Evolutionary conservation across 2,113 vertebrate species (phyloP), one percentile per base, ranked within the genome.

Genomic region (Trematocara variabile): DNA sequence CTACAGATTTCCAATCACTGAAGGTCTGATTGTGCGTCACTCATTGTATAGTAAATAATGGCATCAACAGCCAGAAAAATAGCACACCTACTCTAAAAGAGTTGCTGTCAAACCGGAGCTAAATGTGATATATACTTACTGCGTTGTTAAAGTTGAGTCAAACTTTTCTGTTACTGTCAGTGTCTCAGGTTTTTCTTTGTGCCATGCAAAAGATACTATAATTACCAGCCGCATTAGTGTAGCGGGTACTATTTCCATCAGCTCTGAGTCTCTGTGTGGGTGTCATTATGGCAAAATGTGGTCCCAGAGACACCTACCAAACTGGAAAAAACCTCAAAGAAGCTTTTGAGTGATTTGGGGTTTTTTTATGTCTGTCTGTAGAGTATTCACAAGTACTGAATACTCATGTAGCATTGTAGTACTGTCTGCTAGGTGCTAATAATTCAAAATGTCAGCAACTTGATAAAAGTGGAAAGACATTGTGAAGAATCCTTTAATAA

Each of bases 1-100:
- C 81, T 70, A 94, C 68, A 90, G 90, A 95, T 95, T 95, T 95
- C 90, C 95, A 86, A 94, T 95, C 88, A 79, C 86, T 84, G 52
- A 81, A 50, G 75, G 73, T 82, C 65, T 90, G 82, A 92, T 79
- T 91, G 88, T 84, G 39, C 30, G 2, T 81, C 84, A 87, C 65
- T 88, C 53, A 82, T 78, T 91, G 77, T 90, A 88, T 90, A 50
- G 92, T 48, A 87, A 90, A 90, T 85, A 87, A 92, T 73, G 52
- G 34, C 88, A 14, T 83, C 63, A 78, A 58, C 60, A 65, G 52
- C 9, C 25, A 73, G 22, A 37, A 85, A 75, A 92, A 89, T 89
- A 80, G 80, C 86, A 79, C 30, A 22, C 46, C 63, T 60, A 30
- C 83, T 91, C 30, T 68, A 37, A 54, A 65, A 81, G 37, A 68